These are phyloP conservation scores for Malacosoma neustria DNA, from an alignment of 2,888 invertebrate species.

Conservation along the genomic window DNA sequence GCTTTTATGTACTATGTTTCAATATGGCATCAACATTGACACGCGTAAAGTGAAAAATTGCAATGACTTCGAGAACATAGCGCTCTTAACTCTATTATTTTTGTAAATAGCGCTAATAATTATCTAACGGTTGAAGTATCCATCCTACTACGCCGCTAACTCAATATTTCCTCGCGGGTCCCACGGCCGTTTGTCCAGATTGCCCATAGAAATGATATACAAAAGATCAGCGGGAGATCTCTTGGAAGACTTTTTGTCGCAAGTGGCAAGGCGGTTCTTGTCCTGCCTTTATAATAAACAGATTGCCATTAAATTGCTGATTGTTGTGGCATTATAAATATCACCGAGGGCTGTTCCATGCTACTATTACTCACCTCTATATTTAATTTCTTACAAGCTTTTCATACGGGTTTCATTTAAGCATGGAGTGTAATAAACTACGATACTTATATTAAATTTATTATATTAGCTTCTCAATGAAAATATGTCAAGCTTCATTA, in stretches of 20 bases:
- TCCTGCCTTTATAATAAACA: slow-evolving; percentile 61
- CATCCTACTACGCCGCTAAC: slow-evolving; percentile 50
- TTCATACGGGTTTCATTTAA: too few species aligned
- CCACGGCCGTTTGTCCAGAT: slow-evolving; percentile 64
- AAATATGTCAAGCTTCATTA: too few species aligned
- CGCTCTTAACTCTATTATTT: slow-evolving; percentile 47
- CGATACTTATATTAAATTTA: too few species aligned
- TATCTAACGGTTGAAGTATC: slow-evolving; percentile 60
- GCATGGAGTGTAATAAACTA: too few species aligned
- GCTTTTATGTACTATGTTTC: too few species aligned
- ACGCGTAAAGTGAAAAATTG: slow-evolving; percentile 62
- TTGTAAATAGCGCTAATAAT: slow-evolving; percentile 64
- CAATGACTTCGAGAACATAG: slow-evolving; percentile 43
- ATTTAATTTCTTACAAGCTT: too few species aligned
- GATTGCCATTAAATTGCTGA: slow-evolving; percentile 70
- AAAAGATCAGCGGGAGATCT: slow-evolving; percentile 67
- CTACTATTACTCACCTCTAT: too few species aligned
- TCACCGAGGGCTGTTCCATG: slow-evolving; percentile 51
- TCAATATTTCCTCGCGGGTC: slow-evolving; percentile 59
- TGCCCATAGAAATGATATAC: slow-evolving; percentile 51
- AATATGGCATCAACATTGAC: slow-evolving; percentile 66
- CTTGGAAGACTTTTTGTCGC: slow-evolving; percentile 65
- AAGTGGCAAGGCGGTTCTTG: slow-evolving; percentile 67
- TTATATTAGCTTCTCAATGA: not conserved
- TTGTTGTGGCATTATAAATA: slow-evolving; percentile 64